Percentiles rank a stretch among this genome's conserved stretches.
phyloP scores from a whole-genome alignment of 2,113 vertebrate genomes.

The Pampusana beccarii region DNA sequence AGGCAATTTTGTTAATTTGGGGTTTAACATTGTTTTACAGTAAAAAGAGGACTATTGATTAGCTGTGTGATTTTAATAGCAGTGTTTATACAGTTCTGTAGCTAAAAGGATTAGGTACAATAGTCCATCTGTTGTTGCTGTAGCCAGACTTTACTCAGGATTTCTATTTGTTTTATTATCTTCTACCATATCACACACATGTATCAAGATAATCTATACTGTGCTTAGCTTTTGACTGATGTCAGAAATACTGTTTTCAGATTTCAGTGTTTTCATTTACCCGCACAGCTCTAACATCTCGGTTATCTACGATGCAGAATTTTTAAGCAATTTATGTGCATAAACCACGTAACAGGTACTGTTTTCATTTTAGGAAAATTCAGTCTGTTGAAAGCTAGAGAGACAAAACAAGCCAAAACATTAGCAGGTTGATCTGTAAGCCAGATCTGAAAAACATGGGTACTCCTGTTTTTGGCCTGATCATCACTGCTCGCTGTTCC shows the following conservation, averaged over 20 bases:
- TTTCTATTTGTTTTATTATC: not conserved
- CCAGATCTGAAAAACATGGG: not conserved
- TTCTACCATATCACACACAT: not conserved
- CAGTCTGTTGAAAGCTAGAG: not conserved
- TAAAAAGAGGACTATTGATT: not conserved
- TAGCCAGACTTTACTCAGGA: not conserved
- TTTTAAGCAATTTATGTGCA: not conserved
- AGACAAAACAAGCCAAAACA: not conserved
- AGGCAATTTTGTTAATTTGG: not conserved
- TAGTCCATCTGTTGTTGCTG: not conserved
- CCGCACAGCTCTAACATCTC: not conserved
- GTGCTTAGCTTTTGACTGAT: not conserved
- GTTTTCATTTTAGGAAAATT: not conserved
- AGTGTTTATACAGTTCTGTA: not conserved
- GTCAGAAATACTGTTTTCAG: not conserved
- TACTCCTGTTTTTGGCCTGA: not conserved
- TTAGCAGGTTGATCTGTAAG: not conserved
- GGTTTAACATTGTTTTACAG: not conserved
- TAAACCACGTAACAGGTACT: not conserved
- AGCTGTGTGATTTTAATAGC: not conserved
- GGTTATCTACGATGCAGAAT: not conserved
- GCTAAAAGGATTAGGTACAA: not conserved
- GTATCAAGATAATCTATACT: not conserved
- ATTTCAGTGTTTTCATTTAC: not conserved
- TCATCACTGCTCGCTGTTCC: fast-evolving